These are phyloP conservation scores for Nothocercus nigrocapillus DNA, from an alignment of 2,113 vertebrate species.

Conservation along the genomic window DNA sequence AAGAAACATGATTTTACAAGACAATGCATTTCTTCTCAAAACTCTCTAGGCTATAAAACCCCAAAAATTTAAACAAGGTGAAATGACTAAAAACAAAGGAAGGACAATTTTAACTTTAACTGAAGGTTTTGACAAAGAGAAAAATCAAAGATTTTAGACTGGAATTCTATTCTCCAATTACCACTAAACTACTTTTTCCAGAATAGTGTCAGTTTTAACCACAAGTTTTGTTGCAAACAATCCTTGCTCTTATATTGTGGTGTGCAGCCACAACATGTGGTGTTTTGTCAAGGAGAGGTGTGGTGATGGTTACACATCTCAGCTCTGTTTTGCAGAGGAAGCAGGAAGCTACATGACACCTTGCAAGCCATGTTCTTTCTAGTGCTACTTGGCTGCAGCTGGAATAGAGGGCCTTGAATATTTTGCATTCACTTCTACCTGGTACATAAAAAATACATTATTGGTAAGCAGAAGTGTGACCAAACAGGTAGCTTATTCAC, in stretches of 20 bases:
- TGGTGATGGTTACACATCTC: background rate
- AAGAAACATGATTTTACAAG: background rate
- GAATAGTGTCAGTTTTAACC: background rate
- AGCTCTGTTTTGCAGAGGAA: background rate
- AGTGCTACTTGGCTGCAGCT: background rate
- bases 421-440: background rate
- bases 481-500: background rate
- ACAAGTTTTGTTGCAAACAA: background rate
- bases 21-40: background rate
- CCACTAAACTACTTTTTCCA: background rate
- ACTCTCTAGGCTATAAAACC: background rate
- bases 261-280: background rate
- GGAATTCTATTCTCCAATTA: background rate
- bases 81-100: background rate
- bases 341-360: background rate
- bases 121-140: background rate
- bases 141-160: background rate
- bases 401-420: background rate
- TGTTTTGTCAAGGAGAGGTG: background rate
- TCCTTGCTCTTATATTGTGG: background rate
- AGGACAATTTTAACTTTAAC: background rate
- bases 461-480: background rate
- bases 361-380: background rate
- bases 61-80: background rate
- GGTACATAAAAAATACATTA: background rate